Base-by-base conservation (phyloP, 2,797 vertebrate species). In the Molossus molossus region DNA sequence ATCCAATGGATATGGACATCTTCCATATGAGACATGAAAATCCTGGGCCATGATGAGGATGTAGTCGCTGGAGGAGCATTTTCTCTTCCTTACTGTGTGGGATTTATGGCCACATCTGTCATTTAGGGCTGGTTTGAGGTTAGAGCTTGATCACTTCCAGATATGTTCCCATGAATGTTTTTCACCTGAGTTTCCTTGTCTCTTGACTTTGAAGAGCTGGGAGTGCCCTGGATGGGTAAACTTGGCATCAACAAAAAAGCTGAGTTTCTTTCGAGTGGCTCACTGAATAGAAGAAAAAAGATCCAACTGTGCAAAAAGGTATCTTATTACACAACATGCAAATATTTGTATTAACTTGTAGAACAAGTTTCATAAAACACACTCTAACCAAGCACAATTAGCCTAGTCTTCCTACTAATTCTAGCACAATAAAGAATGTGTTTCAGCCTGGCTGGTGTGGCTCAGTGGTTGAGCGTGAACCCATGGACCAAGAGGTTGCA, bases 201-300 rank as follows among this genome's bases (percentile, higher is more conserved):
- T 97, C 80, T 96, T 95, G 93, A 94, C 94, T 98, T 72, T 70
- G 80, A 53, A 69, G 70, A 82, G 25, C 69, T 95, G 27, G 69
- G 53, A 87, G 94, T 97, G 33, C 77, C 95, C 60, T 97, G 96
- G 91, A 60, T 98, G 57, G 65, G 81, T n/a, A 98, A 87, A 75
- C 62, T 98, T 96, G 95, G 94, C 85, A 97, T 98, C 29, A 96
- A 93, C 76, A 94, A 84, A 94, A 94, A 98, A 98, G 77, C 94
- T 95, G 76, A 95, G 96, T 53, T 64, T 96, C 97, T 97, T 95
- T 98, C 23, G 98, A 97, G 82, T 97, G 95, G 8, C 13, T 98
- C 65, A 95, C 48, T 27, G 73, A 91, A 64, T 89, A 82, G 87
- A 97, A 95, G 90, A 91, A 97, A 97, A 97, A 96, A 27, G 84